Conservation (phyloP, 2,888 invertebrate species). For the Drosophila seclusa region DNA sequence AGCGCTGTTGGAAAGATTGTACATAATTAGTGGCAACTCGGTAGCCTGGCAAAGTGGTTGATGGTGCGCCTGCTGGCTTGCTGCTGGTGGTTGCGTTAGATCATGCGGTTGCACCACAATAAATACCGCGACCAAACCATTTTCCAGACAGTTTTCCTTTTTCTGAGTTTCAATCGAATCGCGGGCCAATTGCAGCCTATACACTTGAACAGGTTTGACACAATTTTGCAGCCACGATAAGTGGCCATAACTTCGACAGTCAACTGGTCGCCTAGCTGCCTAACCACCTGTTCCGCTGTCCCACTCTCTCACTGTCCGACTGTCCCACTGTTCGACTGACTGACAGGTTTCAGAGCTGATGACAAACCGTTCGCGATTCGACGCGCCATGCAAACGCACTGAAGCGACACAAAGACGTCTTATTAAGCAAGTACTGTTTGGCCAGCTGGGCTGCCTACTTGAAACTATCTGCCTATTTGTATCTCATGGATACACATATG, state of each 20-base stretch:
- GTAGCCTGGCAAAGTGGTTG: constrained; percentile 11
- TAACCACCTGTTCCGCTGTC: constrained; percentile 1
- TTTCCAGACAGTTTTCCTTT: constrained; percentile 35
- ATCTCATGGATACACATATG: constrained; percentile 51
- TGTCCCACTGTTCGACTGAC: constrained; percentile 11
- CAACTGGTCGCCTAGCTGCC: constrained; percentile 6
- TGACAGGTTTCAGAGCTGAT: constrained; percentile 47
- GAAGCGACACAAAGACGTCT: constrained; percentile 14
- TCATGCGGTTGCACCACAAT: constrained; percentile 60
- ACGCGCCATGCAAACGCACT: constrained; percentile 30
- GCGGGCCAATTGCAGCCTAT: constrained; percentile 40
- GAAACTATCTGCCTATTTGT: constrained; percentile 51
- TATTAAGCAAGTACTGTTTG: constrained; percentile 34
- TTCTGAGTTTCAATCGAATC: constrained; percentile 53
- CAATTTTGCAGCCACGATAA: constrained; percentile 46
- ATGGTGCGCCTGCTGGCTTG: constrained; percentile 1
- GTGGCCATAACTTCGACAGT: constrained; percentile 32
- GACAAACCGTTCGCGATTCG: constrained; percentile 25
- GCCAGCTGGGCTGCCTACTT: constrained; percentile 13
- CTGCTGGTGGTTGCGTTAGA: constrained; percentile 35
- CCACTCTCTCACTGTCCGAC: constrained; percentile 1
- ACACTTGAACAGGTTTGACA: constrained; percentile 72
- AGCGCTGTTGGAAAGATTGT: constrained; percentile 26
- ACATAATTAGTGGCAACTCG: constrained; percentile 19
- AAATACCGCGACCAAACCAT: constrained; percentile 51